phyloP scores from a whole-genome alignment of 2,888 invertebrate genomes.

The Mayetiola destructor region DNA sequence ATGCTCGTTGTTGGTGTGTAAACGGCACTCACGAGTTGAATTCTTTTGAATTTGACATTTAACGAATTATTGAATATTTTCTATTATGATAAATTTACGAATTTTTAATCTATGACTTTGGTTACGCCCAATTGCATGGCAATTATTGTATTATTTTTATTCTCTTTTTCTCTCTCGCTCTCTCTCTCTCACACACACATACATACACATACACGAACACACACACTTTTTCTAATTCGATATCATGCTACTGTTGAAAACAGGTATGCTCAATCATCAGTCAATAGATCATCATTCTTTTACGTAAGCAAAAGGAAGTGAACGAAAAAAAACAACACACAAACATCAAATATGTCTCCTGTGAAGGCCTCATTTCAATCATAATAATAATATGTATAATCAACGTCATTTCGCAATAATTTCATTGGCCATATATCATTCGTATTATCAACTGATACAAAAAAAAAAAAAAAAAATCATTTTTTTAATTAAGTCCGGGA shows the following conservation, averaged over 20 bases:
- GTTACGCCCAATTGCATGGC: too few species aligned
- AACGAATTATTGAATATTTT: neutral
- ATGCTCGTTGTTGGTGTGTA: neutral
- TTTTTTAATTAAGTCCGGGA: neutral
- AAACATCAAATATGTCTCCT: neutral
- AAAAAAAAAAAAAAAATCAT: neutral
- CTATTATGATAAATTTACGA: too few species aligned
- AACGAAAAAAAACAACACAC: neutral
- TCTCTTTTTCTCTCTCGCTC: too few species aligned
- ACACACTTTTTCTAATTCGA: too few species aligned
- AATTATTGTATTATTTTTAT: too few species aligned
- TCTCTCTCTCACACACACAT: too few species aligned
- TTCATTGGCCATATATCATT: neutral
- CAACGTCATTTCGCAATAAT: neutral
- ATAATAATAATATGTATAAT: neutral
- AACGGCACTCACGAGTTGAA: neutral
- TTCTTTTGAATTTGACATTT: neutral
- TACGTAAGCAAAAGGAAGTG: neutral
- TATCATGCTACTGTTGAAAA: neutral
- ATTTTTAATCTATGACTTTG: too few species aligned
- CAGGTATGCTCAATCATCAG: neutral
- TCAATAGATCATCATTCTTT: neutral
- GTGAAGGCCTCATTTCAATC: neutral
- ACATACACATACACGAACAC: too few species aligned
- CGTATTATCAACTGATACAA: neutral